Conservation (phyloP, 2,113 vertebrate species). For the Sorex araneus region DNA sequence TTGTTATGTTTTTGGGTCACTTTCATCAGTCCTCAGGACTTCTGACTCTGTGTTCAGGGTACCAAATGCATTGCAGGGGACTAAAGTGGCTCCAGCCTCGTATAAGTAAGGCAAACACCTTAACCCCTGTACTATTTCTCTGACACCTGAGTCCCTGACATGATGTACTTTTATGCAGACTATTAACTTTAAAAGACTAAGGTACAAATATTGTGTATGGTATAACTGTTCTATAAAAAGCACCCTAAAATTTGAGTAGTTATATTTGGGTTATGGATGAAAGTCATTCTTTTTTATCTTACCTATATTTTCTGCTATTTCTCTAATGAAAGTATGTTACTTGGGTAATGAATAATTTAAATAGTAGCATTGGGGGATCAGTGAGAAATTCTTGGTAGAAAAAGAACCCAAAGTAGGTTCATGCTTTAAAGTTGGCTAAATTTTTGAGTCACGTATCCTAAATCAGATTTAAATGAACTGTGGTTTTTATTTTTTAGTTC, state of each 20-base stretch:
- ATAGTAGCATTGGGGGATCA: conserved; percentile 8
- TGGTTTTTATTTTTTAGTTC: neutral
- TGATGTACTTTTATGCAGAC: neutral
- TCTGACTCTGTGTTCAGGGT: too few relatives aligned
- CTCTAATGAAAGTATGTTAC: conserved; percentile 21
- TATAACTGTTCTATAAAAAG: neutral
- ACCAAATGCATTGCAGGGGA: too few relatives aligned
- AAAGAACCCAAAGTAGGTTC: neutral
- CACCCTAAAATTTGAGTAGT: neutral
- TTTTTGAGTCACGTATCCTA: conserved; percentile 13
- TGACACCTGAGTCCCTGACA: neutral
- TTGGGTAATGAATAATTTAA: conserved; percentile 41
- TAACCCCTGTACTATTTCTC: too few relatives aligned
- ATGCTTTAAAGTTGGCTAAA: neutral
- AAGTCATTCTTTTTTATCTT: conserved; percentile 7
- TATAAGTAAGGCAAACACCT: too few relatives aligned
- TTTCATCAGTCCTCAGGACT: too few relatives aligned
- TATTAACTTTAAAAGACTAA: neutral
- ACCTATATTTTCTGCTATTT: conserved; percentile 22
- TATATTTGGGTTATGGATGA: neutral
- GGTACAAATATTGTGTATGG: neutral
- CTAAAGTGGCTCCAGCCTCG: too few relatives aligned
- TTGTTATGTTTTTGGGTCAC: neutral
- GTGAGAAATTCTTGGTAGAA: neutral
- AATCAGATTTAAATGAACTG: conserved; percentile 36